Evolutionary conservation across 2,888 invertebrate species (phyloP).

Genomic region (Boloria euphrosyne): DNA sequence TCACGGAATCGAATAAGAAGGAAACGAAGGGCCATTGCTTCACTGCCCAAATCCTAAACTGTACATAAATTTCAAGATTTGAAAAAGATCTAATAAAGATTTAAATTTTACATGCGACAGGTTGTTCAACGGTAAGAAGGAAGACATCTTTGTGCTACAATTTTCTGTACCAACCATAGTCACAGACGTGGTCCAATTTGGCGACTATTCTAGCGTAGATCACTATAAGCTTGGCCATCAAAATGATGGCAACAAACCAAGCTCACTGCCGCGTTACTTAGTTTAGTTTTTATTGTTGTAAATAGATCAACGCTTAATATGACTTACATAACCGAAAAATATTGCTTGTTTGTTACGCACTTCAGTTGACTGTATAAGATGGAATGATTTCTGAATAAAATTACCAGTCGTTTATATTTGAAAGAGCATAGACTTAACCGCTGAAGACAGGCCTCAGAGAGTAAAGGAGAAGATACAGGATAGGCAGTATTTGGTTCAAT

Average conservation of each 20-base stretch:
- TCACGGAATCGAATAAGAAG: slow-evolving; percentile 81
- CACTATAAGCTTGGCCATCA: slow-evolving; percentile 50
- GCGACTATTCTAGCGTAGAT: slow-evolving; percentile 65
- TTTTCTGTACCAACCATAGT: slow-evolving; percentile 58
- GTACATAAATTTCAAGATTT: slow-evolving; percentile 77
- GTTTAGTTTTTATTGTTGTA: slow-evolving; percentile 32
- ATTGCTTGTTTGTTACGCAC: slow-evolving; percentile 24
- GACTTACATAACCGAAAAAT: slow-evolving; percentile 27
- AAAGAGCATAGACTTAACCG: slow-evolving; percentile 58
- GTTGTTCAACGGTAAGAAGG: slow-evolving; percentile 79
- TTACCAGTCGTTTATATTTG: slow-evolving; percentile 47
- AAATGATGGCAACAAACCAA: slow-evolving; percentile 50
- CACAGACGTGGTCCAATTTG: slow-evolving; percentile 58
- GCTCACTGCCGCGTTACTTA: slow-evolving; percentile 57
- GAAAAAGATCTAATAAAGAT: slow-evolving; percentile 77
- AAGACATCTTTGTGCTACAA: slow-evolving; percentile 81
- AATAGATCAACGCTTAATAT: slow-evolving; percentile 23
- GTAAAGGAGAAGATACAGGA: slow-evolving; percentile 59
- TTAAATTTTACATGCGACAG: slow-evolving; percentile 74
- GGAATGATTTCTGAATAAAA: slow-evolving; percentile 32
- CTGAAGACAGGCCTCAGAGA: slow-evolving; percentile 54
- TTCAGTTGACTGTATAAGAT: slow-evolving; percentile 10
- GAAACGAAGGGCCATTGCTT: slow-evolving; percentile 73
- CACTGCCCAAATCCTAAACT: slow-evolving; percentile 75
- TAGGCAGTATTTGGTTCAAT: slow-evolving; percentile 72